Conservation (phyloP, 2,797 vertebrate species). For the Gallinago solitaria region DNA sequence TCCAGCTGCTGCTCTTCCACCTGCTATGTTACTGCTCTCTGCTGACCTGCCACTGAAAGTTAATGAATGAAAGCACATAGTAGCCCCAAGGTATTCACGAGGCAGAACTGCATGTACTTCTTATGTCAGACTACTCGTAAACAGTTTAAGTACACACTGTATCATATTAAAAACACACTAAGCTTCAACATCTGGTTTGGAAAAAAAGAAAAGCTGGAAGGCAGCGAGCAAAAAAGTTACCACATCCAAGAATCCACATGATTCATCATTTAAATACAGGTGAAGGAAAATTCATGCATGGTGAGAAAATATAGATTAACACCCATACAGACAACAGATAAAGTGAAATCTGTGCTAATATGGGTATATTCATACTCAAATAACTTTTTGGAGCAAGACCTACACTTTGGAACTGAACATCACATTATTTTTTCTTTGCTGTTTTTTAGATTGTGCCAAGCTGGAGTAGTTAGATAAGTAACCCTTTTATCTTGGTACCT, state of each 20-base stretch:
- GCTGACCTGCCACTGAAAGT: background rate
- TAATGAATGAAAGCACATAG: background rate
- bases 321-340: background rate
- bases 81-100: background rate
- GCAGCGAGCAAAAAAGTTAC: background rate
- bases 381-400: background rate
- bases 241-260: background rate
- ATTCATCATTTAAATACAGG: background rate
- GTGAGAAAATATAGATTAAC: background rate
- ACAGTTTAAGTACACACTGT: background rate
- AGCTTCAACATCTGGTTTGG: slow-evolving; percentile 7
- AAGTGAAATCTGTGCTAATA: background rate
- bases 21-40: background rate
- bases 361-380: background rate
- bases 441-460: background rate
- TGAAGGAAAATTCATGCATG: background rate
- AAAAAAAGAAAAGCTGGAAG: background rate
- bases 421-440: background rate
- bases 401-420: background rate
- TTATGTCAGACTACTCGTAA: background rate
- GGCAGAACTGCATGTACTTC: background rate
- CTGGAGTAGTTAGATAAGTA: background rate
- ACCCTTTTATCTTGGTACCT: background rate
- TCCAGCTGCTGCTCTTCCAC: background rate
- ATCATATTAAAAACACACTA: background rate